Conservation (phyloP, 2,113 vertebrate species). For the Circaetus gallicus region DNA sequence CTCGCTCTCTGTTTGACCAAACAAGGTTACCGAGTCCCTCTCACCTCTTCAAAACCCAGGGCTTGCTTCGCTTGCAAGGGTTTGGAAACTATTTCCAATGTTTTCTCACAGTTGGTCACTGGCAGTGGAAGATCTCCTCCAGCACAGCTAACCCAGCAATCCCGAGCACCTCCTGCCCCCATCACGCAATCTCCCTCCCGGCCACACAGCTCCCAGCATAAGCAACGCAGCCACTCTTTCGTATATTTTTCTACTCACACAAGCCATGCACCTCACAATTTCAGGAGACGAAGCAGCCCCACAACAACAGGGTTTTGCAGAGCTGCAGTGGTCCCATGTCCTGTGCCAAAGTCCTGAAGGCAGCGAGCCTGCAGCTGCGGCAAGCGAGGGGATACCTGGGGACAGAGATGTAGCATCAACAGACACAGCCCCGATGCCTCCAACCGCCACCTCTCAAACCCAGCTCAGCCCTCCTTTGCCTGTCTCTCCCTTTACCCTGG, state of each 20-base stretch:
- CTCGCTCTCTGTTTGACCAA: rapidly evolving
- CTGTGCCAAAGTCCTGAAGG: neutral
- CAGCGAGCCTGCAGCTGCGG: rapidly evolving
- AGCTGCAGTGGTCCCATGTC: neutral
- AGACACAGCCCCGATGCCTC: neutral
- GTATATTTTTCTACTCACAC: rapidly evolving
- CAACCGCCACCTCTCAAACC: neutral
- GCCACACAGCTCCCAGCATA: neutral
- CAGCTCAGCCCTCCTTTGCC: neutral
- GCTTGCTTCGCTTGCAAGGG: neutral
- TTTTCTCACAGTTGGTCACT: neutral
- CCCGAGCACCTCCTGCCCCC: neutral
- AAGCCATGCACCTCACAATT: neutral
- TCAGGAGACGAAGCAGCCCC: neutral
- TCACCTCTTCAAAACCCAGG: neutral
- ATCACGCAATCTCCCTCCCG: rapidly evolving
- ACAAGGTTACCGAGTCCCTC: neutral
- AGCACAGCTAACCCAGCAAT: neutral
- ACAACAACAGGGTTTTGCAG: neutral
- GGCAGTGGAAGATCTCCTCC: neutral
- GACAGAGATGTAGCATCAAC: neutral
- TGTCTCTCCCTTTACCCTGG: neutral
- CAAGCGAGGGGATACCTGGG: neutral
- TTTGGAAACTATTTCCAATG: neutral
- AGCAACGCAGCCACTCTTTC: neutral